Base-by-base conservation (phyloP, 2,888 invertebrate genomes). In the Acheta domesticus region DNA sequence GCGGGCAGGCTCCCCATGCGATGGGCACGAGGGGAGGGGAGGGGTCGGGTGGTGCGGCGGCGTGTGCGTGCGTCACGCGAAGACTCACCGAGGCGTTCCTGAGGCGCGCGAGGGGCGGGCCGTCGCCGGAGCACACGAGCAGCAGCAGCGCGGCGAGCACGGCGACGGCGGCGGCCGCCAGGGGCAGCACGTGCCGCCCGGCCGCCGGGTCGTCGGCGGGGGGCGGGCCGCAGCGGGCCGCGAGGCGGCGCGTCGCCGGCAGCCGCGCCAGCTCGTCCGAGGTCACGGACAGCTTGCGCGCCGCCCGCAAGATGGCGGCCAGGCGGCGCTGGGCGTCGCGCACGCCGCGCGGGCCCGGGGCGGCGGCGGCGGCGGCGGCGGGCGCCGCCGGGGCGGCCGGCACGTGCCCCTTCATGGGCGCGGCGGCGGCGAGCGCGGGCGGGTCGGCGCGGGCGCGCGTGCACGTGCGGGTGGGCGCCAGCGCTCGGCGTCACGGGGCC, bases 201-300 rank as follows among this genome's bases (percentile, higher is more conserved):
- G n/a, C n/a, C n/a, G n/a, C n/a, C n/a, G n/a, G n/a, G 62, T 11
- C 62, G 62, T 36, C 62, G 14, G 62, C 62, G n/a, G 62, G 16
- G n/a, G 11, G 14, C n/a, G 62, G 62, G 50, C 73, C 62, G 62
- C 78, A 50, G 12, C 78, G 50, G 16, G 23, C 73, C 5, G 50
- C 23, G 12, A 62, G 62, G 16, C 62, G 62, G 16, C 62, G 14
- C 20, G 62, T 36, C 62, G 62, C 78, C 78, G 23, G 21, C 50
- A 73, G 78, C 23, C 73, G 16, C 36, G 73, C 74, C 73, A 78
- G 36, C 74, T 78, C 78, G 23, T 36, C 62, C 62, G 78, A 48
- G 23, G 62, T 62, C 21, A 78, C 78, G 23, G 78, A 62, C 78
- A 78, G 73, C 62, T 78, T 78, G 62, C 78, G 78, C 62, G 78